A percentile compares a stretch with the other conserved stretches of the same genome.
These are phyloP conservation scores for Thyatira batis DNA, from an alignment of 2,888 invertebrate genomes.

Conservation along the genomic window DNA sequence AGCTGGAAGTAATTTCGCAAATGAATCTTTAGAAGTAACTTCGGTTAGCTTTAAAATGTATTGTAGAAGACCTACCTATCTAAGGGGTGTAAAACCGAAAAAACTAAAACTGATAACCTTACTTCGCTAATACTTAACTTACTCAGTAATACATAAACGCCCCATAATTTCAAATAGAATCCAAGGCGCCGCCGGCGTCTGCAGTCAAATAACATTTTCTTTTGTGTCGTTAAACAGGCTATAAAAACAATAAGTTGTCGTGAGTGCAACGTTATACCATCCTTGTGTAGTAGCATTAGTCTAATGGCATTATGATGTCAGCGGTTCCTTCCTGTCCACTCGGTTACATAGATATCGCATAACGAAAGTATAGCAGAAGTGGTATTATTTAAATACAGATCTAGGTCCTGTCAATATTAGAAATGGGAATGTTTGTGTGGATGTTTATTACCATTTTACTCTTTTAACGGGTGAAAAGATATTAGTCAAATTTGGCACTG, in stretches of 20 bases:
- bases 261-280: slow-evolving; percentile 3
- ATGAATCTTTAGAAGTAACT: too few relatives aligned
- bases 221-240: slow-evolving; percentile 7
- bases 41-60: too few relatives aligned
- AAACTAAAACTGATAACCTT: too few relatives aligned
- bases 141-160: not conserved
- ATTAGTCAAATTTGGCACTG: too few relatives aligned
- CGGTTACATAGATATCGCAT: slow-evolving; percentile 31
- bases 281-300: slow-evolving; percentile 40
- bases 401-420: too few relatives aligned
- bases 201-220: slow-evolving; percentile 3
- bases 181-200: slow-evolving; percentile 1
- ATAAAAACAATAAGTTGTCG: slow-evolving; percentile 12
- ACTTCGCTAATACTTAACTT: too few relatives aligned
- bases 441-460: too few relatives aligned
- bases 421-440: too few relatives aligned
- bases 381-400: not conserved
- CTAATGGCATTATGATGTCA: slow-evolving; percentile 70
- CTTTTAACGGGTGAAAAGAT: too few relatives aligned
- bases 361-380: slow-evolving; percentile 4
- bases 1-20: too few relatives aligned
- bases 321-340: slow-evolving; percentile 48
- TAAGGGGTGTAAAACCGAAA: too few relatives aligned
- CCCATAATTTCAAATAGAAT: slow-evolving; percentile 2
- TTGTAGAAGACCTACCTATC: too few relatives aligned